phyloP scores from a whole-genome alignment of 2,113 vertebrate genomes.

The Lagopus leucura region DNA sequence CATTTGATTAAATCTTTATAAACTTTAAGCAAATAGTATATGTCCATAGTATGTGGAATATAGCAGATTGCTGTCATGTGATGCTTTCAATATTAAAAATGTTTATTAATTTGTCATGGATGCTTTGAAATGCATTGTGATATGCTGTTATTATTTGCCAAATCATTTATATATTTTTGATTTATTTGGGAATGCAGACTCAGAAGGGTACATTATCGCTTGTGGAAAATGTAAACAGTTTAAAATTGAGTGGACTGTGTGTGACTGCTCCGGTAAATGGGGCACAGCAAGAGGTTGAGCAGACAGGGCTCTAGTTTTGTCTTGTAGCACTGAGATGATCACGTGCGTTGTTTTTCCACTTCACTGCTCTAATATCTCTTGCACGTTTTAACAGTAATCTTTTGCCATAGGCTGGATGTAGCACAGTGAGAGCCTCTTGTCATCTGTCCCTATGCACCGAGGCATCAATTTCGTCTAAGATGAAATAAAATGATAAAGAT shows the following conservation, averaged over 20 bases:
- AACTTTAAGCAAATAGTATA: neutral
- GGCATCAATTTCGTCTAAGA: neutral
- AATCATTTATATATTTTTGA: neutral
- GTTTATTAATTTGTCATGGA: neutral
- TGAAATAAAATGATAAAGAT: neutral
- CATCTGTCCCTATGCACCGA: neutral
- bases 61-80: neutral
- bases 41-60: too few species aligned
- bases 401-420: neutral
- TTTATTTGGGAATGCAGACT: neutral
- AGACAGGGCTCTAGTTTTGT: neutral
- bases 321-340: rapidly evolving
- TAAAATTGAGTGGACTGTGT: neutral
- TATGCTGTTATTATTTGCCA: neutral
- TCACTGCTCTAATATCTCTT: neutral
- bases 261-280: neutral
- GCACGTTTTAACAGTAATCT: neutral
- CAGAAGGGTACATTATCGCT: neutral
- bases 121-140: neutral
- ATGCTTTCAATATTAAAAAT: neutral
- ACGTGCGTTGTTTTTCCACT: neutral
- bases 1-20: neutral
- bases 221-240: neutral
- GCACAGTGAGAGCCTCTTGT: neutral
- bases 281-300: neutral